Evolutionary conservation across 2,113 vertebrate species (phyloP), one percentile per base, ranked within the genome.

Genomic region (Catagonus wagneri): DNA sequence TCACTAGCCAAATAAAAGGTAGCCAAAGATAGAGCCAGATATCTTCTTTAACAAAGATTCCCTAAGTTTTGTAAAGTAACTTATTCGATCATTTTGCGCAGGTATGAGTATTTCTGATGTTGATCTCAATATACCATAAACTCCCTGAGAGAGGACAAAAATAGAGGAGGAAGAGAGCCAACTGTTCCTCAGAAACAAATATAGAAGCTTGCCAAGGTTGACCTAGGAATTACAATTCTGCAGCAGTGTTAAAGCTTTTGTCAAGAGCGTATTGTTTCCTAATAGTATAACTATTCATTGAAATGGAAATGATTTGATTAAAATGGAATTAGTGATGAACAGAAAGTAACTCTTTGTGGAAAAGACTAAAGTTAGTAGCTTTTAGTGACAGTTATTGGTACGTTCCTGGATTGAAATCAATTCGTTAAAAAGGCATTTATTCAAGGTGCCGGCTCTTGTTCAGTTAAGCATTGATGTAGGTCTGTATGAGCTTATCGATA

Each of bases 111-210:
- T 97, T 96, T 98, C 88, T 97, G 80, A 96, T 97, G 90, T 98
- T 98, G 98, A 98, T 98, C 96, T 98, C 94, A 34, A 95, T 93
- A 92, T 95, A 96, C 85, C 84, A 91, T 98, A 97, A 98, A 98
- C 98, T 97, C 98, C 97, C 97, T 81, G 74, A 96, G 75, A 94
- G 83, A 95, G 92, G 93, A 97, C 52, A 96, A 83, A 98, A 98
- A 98, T 95, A 97, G 96, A 97, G 89, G 58, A 89, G 71, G 66
- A 71, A 92, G 93, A 83, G 32, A 86, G 90, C 7, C 25, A 91
- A 75, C 25, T 71, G 93, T 98, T 97, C 83, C 86, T 98, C 75
- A 90, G 60, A 65, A 97, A 72, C 90, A 97, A 96, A 74, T 89
- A 89, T 69, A 95, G 81, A 94, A 54, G 44, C 39, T 0, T 17